phyloP scores from a whole-genome alignment of 2,113 vertebrate species.

The Datnioides undecimradiatus region DNA sequence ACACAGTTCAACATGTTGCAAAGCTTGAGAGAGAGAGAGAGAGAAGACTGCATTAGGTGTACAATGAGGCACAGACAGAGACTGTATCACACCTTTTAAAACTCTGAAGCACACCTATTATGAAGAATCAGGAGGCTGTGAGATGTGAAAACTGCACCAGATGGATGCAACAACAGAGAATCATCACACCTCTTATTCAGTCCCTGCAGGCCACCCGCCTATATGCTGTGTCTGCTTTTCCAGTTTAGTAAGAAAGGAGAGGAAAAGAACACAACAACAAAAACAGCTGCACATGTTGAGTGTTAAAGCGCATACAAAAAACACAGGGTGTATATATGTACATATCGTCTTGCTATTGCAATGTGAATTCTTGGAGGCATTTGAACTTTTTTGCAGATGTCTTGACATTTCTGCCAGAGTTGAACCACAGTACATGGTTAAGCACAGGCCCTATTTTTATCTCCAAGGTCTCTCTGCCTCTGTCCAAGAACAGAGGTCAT shows the following conservation, averaged over 20 bases:
- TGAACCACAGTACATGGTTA: constrained; percentile 7
- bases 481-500: background rate
- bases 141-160: constrained; percentile 72
- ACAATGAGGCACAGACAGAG: constrained; percentile 54
- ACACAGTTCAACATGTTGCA: constrained; percentile 7
- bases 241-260: constrained; percentile 38
- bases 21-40: constrained; percentile 23
- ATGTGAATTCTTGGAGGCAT: constrained; percentile 7
- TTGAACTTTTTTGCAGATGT: constrained; percentile 22
- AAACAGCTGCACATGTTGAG: constrained; percentile 58
- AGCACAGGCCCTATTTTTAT: constrained; percentile 2
- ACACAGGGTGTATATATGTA: background rate
- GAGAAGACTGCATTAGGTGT: constrained; percentile 16
- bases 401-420: background rate
- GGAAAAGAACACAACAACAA: constrained; percentile 28
- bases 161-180: constrained; percentile 64
- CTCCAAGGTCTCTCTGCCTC: background rate
- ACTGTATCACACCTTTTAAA: constrained; percentile 59
- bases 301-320: constrained; percentile 16
- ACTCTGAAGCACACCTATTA: constrained; percentile 70
- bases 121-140: constrained; percentile 58
- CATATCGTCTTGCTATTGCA: background rate
- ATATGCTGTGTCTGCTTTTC: constrained; percentile 61
- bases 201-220: constrained; percentile 65
- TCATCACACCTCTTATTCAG: constrained; percentile 65